Evolutionary conservation across 2,888 invertebrate species (phyloP).

Genomic region (Philhelius pedissequus): DNA sequence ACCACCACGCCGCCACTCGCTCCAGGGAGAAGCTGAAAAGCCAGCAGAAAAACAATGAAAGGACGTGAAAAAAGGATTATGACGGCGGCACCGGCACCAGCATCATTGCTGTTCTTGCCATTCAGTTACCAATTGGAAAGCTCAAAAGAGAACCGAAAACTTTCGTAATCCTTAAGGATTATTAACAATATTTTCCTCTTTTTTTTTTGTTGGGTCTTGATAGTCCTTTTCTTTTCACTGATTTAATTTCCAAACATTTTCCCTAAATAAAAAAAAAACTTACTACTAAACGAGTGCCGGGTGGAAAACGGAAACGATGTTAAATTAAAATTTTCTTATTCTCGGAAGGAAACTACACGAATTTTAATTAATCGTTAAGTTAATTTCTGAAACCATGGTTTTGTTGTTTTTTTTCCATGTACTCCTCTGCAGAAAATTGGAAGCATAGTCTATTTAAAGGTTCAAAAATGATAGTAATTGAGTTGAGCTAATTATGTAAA

Average conservation of each 20-base stretch:
- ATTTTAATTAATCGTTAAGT: slow-evolving; percentile 23
- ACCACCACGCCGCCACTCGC: not conserved
- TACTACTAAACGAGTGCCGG: not conserved
- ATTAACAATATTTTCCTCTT: slow-evolving; percentile 41
- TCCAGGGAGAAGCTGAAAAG: slow-evolving; percentile 57
- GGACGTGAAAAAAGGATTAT: slow-evolving; percentile 35
- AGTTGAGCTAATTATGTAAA: slow-evolving; percentile 41
- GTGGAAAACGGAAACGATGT: not conserved
- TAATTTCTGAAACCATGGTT: not conserved
- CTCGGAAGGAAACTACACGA: slow-evolving; percentile 15
- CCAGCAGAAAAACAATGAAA: slow-evolving; percentile 1
- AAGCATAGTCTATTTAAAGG: slow-evolving; percentile 4
- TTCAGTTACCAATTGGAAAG: slow-evolving; percentile 19
- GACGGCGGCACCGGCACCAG: not conserved
- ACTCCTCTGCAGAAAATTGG: not conserved
- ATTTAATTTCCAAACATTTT: slow-evolving; percentile 46
- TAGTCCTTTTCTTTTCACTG: not conserved
- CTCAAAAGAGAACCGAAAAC: slow-evolving; percentile 44
- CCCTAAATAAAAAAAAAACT: not conserved
- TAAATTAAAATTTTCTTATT: slow-evolving; percentile 12
- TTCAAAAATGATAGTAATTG: slow-evolving; percentile 17
- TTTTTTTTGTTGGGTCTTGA: not conserved
- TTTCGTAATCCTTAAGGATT: slow-evolving; percentile 65
- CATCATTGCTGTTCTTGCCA: not conserved
- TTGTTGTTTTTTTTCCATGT: not conserved